Base-by-base conservation (phyloP, 1,140 invertebrate species). In the Zaprionus taronus region DNA sequence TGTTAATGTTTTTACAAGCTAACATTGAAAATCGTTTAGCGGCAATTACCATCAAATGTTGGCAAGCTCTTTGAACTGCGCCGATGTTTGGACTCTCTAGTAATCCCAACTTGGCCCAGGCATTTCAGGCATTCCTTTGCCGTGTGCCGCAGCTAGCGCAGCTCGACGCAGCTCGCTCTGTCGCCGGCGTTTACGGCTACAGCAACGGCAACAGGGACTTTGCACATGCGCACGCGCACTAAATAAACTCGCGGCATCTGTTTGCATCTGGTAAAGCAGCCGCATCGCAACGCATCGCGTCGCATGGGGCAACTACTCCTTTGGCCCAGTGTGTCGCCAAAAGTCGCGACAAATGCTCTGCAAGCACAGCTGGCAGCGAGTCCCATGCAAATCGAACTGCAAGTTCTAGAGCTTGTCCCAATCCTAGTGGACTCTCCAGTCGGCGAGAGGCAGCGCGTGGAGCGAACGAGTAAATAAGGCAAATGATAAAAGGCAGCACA, bases 21-120 rank as follows among this genome's bases (percentile, higher is more conserved):
- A 89, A 89, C 85, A 89, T 89, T 89, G 85, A 89, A 89, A 89
- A 89, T 89, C 85, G 85, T 89, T 89, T 89, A 89, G 85, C 81
- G 85, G 85, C 85, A 90, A 89, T 89, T 90, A 90, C 85, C 79
- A 89, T 90, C 81, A 90, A 89, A 89, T 90, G 85, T 89, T 83
- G 75, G 70, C 79, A 80, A 80, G 47, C 85, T 66, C 85, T 89
- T 89, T 89, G 85, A 89, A 55, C 57, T 89, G 22, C 26, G 65
- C 85, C 85, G 85, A 81, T 89, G 78, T 81, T 89, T 90, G 85
- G 85, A 89, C 85, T 51, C 47, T 85, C 85, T 82, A 90, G 86
- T 89, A 90, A 89, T 90, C 84, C 84, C 81, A 89, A 81, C 85
- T 85, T 74, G 86, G 85, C 86, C 81, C 76, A 90, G 81, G 73